phyloP scores from a whole-genome alignment of 1,140 invertebrate genomes.

The Periplaneta americana region DNA sequence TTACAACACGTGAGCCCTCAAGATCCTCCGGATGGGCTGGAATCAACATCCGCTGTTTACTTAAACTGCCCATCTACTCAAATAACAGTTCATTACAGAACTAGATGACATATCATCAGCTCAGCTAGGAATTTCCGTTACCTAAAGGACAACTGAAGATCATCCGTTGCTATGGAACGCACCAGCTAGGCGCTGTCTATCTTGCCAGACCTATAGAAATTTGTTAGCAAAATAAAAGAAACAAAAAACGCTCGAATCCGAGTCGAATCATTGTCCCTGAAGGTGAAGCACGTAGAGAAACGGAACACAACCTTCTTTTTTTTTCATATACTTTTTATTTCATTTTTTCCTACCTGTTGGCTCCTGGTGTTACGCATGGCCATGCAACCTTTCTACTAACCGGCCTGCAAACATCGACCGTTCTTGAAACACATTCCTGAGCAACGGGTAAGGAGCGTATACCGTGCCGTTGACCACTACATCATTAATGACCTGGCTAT shows the following conservation, averaged over 20 bases:
- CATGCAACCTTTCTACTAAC: conserved; percentile 13
- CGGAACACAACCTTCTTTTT: conserved; percentile 17
- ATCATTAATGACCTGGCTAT: not conserved
- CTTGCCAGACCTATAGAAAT: conserved; percentile 3
- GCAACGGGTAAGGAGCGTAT: not conserved
- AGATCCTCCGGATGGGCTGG: not conserved
- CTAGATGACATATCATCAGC: not conserved
- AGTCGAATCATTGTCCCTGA: conserved; percentile 13
- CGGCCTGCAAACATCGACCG: conserved; percentile 8
- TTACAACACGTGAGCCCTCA: not conserved
- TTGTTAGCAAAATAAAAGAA: conserved; percentile 11
- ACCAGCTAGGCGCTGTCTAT: not conserved
- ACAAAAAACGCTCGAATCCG: not conserved
- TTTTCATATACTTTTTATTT: conserved; percentile 4
- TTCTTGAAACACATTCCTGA: not conserved
- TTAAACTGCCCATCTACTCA: not conserved
- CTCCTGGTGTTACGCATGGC: conserved; percentile 16
- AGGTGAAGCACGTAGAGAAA: conserved; percentile 20
- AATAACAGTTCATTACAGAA: not conserved
- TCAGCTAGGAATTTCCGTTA: not conserved
- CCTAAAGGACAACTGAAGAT: not conserved
- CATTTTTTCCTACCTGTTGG: conserved; percentile 17
- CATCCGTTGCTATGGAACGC: not conserved
- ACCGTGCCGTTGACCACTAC: not conserved
- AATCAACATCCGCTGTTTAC: not conserved